phyloP scores from a whole-genome alignment of 2,113 vertebrate species.

The Pionites leucogaster region DNA sequence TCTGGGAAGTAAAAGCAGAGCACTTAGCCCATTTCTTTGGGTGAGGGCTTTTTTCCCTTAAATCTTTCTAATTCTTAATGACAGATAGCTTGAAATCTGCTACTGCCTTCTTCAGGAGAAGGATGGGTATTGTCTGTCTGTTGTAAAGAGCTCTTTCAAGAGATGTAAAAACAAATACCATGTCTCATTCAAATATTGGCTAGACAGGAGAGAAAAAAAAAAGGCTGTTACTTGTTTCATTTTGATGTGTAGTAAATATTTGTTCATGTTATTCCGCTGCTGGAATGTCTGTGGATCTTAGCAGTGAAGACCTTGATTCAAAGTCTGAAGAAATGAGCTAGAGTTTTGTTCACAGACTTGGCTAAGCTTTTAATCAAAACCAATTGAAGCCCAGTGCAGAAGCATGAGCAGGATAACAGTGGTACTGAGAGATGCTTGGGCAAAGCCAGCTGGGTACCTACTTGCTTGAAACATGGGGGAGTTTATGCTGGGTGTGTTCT shows the following conservation, averaged over 20 bases:
- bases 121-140: background rate
- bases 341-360: background rate
- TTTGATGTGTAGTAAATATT: background rate
- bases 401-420: background rate
- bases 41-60: background rate
- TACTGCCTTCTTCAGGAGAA: background rate
- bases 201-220: background rate
- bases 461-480: background rate
- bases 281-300: background rate
- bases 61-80: background rate
- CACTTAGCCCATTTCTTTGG: background rate
- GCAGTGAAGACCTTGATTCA: background rate
- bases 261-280: background rate
- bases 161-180: background rate
- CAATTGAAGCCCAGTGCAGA: background rate
- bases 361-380: background rate
- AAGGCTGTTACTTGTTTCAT: background rate
- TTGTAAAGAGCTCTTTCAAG: background rate
- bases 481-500: background rate
- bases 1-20: background rate
- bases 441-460: background rate
- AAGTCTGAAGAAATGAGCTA: background rate
- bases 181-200: background rate
- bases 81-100: background rate
- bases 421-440: background rate